Percentiles rank a stretch among this genome's conserved stretches.
phyloP scores from a whole-genome alignment of 2,888 invertebrate species.

The Pilophorus perplexus region DNA sequence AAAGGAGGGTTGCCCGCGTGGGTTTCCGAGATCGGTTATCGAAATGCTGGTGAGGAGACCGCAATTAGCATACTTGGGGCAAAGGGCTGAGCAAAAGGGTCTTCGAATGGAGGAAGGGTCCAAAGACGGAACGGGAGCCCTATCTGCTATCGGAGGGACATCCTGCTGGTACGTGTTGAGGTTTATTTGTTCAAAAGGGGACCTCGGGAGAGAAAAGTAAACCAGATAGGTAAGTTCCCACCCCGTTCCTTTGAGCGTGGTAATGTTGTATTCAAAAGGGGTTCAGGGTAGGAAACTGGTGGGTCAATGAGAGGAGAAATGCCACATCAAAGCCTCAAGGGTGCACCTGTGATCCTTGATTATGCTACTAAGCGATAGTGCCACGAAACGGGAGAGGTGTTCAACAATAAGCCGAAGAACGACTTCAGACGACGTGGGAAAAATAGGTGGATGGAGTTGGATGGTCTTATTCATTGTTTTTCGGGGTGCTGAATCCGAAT shows the following conservation, averaged over 20 bases:
- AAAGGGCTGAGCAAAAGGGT: neutral
- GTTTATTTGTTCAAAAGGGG: slow-evolving; percentile 18
- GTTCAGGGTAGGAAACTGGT: no score
- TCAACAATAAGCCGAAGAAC: no score
- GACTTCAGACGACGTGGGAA: no score
- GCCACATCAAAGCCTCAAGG: no score
- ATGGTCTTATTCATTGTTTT: no score
- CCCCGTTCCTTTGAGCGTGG: slow-evolving; percentile 1
- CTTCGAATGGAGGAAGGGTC: neutral
- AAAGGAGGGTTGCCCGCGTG: neutral
- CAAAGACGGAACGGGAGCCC: neutral
- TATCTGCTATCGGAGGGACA: slow-evolving; percentile 11
- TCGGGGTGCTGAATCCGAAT: no score
- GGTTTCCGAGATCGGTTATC: slow-evolving; percentile 14
- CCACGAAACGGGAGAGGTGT: no score
- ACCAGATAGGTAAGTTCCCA: slow-evolving; percentile 16
- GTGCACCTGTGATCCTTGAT: no score
- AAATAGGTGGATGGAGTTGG: no score
- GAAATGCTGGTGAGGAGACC: slow-evolving; percentile 22
- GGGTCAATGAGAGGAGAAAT: no score
- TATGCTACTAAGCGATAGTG: no score
- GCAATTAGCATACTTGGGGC: slow-evolving; percentile 21
- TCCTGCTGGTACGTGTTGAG: slow-evolving; percentile 25
- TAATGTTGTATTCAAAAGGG: no score
- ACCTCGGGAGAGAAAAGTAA: slow-evolving; percentile 4